Evolutionary conservation across 2,113 vertebrate genomes (phyloP).

Genomic region (Isurus oxyrinchus): DNA sequence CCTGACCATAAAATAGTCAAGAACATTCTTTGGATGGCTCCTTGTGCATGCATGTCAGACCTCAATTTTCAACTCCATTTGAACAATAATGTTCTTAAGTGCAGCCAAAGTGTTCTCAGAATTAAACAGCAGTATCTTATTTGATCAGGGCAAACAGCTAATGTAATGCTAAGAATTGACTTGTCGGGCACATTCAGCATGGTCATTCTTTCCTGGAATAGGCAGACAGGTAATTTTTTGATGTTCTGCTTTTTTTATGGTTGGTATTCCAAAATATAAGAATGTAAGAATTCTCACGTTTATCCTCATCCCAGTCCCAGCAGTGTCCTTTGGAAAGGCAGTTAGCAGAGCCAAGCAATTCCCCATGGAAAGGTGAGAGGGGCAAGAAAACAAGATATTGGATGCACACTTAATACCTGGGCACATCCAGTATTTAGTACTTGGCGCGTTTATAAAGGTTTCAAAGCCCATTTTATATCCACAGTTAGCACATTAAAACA

Average conservation of each 20-base stretch:
- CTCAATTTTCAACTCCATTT: slow-evolving; percentile 18
- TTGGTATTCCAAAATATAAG: background rate
- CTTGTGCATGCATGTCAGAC: background rate
- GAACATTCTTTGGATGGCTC: background rate
- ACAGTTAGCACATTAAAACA: background rate
- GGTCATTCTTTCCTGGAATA: background rate
- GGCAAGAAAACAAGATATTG: background rate
- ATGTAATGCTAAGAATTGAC: background rate
- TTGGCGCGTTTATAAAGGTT: background rate
- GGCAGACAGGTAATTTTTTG: background rate
- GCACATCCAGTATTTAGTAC: background rate
- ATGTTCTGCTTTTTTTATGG: background rate
- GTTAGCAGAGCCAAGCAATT: background rate
- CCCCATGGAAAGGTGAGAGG: background rate
- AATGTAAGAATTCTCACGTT: background rate
- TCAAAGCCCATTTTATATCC: background rate
- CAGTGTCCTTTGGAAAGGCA: background rate
- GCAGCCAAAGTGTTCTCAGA: background rate
- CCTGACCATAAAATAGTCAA: background rate
- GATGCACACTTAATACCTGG: background rate
- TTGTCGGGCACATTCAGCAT: background rate
- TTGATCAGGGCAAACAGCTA: background rate
- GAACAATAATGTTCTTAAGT: background rate
- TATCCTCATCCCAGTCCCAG: background rate
- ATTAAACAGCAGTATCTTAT: background rate